These are phyloP conservation scores for Drosophila biarmipes DNA, from an alignment of 1,140 invertebrate species.

Conservation along the genomic window DNA sequence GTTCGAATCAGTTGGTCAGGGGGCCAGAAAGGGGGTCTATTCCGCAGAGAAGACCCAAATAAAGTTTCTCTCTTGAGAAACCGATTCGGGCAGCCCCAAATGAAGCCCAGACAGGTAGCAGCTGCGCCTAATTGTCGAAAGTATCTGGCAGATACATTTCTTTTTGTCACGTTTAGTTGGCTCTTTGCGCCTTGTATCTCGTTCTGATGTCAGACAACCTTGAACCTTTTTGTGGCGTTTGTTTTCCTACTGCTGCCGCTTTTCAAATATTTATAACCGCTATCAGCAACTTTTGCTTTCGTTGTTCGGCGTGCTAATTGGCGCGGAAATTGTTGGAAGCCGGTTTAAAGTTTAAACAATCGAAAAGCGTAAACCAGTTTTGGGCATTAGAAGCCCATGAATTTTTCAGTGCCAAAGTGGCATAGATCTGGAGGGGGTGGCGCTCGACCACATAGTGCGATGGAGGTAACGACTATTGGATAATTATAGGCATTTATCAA, in stretches of 20 bases:
- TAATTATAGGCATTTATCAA: conserved; percentile 39
- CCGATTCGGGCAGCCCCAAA: neutral
- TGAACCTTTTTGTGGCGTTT: conserved; percentile 68
- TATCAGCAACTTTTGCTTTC: conserved; percentile 78
- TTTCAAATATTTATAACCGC: conserved; percentile 66
- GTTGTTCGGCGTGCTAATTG: conserved; percentile 68
- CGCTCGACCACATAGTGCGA: neutral
- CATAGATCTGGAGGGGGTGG: conserved; percentile 30
- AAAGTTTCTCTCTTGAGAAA: conserved; percentile 41
- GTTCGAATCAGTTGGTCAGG: conserved; percentile 26
- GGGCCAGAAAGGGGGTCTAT: conserved; percentile 17
- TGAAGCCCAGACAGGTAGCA: conserved; percentile 63
- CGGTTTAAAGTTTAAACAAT: conserved; percentile 59
- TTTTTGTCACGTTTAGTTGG: conserved; percentile 75
- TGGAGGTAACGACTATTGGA: conserved; percentile 1
- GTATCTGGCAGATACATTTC: conserved; percentile 80
- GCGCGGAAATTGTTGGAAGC: conserved; percentile 69
- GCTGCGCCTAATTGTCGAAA: conserved; percentile 74
- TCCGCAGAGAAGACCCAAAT: conserved; percentile 11
- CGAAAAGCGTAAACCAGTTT: conserved; percentile 53
- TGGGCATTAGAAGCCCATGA: conserved; percentile 55
- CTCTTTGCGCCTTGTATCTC: conserved; percentile 3
- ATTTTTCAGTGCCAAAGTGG: conserved; percentile 55
- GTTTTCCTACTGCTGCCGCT: conserved; percentile 10
- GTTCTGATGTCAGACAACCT: conserved; percentile 78